Conservation (phyloP, 2,888 invertebrate genomes). For the Pherbina coryleti region DNA sequence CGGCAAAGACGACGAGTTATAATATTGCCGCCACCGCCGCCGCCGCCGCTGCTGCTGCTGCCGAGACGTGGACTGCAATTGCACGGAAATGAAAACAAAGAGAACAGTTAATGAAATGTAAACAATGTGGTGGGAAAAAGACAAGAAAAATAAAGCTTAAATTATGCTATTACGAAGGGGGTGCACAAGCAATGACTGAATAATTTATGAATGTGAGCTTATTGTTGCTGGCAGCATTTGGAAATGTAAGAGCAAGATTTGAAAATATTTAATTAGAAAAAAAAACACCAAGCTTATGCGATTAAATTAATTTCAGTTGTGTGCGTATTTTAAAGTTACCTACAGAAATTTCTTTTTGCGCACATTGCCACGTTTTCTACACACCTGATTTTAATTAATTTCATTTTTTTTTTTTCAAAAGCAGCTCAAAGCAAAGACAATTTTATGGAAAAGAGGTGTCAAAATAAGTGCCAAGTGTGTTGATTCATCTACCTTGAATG, state of each 20-base stretch:
- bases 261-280: too few relatives aligned
- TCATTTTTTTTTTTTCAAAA: too few relatives aligned
- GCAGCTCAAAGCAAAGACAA: background rate
- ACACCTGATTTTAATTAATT: too few relatives aligned
- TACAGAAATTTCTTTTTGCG: background rate
- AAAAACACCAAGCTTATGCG: background rate
- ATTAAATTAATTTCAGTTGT: background rate
- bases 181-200: background rate
- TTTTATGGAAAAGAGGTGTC: constrained; percentile 18
- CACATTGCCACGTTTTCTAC: too few relatives aligned
- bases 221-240: background rate
- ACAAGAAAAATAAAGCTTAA: background rate
- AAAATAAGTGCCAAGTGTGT: constrained; percentile 15
- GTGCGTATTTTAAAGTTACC: background rate
- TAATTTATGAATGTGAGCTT: background rate
- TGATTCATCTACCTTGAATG: constrained; percentile 8
- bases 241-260: too few relatives aligned
- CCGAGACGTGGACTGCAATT: constrained; percentile 60
- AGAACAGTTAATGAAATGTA: background rate
- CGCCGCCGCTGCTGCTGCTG: constrained; percentile 58
- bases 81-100: background rate
- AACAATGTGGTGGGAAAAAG: background rate
- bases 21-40: constrained; percentile 68
- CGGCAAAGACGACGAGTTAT: constrained; percentile 82
- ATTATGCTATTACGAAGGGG: background rate